phyloP scores from a whole-genome alignment of 37 sponge, comb jelly and placozoan species.

The Agelas oroides region DNA sequence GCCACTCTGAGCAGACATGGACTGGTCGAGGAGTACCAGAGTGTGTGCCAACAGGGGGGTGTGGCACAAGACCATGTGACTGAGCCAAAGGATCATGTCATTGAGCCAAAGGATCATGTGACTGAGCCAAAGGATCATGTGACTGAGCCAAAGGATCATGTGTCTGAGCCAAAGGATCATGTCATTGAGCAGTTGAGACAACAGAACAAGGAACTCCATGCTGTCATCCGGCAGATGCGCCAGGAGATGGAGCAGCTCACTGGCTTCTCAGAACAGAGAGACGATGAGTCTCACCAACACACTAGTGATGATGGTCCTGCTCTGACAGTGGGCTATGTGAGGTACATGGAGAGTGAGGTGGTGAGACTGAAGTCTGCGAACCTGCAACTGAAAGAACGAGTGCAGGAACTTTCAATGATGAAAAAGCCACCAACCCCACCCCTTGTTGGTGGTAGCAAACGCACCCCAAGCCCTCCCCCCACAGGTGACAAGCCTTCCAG shows the following conservation, averaged over 20 bases:
- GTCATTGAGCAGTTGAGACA: slow-evolving; percentile 24
- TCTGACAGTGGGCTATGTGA: slow-evolving; percentile 20
- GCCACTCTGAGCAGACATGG: slow-evolving; percentile 33
- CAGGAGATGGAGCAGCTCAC: slow-evolving; percentile 58
- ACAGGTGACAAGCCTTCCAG: neutral
- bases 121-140: slow-evolving; percentile 6
- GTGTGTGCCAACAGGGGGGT: neutral
- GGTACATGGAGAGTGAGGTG: slow-evolving; percentile 58
- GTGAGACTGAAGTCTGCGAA: slow-evolving; percentile 44
- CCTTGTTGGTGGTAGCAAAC: neutral
- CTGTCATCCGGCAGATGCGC: slow-evolving; percentile 57
- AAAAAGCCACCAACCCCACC: slow-evolving; percentile 45
- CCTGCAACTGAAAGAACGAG: slow-evolving; percentile 18
- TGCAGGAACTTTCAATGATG: neutral
- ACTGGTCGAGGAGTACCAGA: neutral
- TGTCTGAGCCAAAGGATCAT: slow-evolving; percentile 9
- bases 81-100: neutral
- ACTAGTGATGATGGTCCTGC: too few species aligned
- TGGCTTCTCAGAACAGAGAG: neutral
- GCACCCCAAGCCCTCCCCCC: neutral
- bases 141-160: slow-evolving; percentile 16
- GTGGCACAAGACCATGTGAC: slow-evolving; percentile 20
- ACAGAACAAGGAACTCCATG: slow-evolving; percentile 53
- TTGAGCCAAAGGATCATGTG: slow-evolving; percentile 26
- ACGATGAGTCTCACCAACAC: too few species aligned